Evolutionary conservation across 1,140 invertebrate species (phyloP).

Genomic region (Bicyclus anynana): DNA sequence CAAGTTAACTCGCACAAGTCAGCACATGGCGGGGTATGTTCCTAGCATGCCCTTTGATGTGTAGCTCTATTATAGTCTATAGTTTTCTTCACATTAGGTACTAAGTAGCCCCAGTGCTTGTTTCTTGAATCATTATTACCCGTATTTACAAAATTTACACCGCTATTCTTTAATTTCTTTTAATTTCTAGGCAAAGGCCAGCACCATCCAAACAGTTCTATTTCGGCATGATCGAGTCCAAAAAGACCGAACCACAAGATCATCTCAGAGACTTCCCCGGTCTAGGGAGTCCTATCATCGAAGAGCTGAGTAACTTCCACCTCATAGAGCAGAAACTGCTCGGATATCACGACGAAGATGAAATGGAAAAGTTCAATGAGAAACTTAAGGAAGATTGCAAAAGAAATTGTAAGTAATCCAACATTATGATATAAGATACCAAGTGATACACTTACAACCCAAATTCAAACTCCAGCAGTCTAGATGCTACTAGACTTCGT

Average conservation of each 20-base stretch:
- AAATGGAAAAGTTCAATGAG: constrained; percentile 64
- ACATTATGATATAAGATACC: no score
- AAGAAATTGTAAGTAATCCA: constrained; percentile 53
- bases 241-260: constrained; percentile 50
- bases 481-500: no score
- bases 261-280: constrained; percentile 71
- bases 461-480: no score
- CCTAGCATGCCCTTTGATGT: no score
- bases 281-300: constrained; percentile 60
- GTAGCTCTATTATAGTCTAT: no score
- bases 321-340: constrained; percentile 64
- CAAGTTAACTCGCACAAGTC: no score
- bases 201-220: constrained; percentile 84
- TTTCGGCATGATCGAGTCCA: constrained; percentile 84
- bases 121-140: no score
- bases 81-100: no score
- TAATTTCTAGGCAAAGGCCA: constrained; percentile 42
- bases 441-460: no score
- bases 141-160: no score
- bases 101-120: no score
- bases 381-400: constrained; percentile 56
- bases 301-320: constrained; percentile 64
- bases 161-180: not conserved
- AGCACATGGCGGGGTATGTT: no score
- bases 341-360: constrained; percentile 61